phyloP scores from a whole-genome alignment of 2,797 vertebrate genomes.

The Protonibea diacanthus region DNA sequence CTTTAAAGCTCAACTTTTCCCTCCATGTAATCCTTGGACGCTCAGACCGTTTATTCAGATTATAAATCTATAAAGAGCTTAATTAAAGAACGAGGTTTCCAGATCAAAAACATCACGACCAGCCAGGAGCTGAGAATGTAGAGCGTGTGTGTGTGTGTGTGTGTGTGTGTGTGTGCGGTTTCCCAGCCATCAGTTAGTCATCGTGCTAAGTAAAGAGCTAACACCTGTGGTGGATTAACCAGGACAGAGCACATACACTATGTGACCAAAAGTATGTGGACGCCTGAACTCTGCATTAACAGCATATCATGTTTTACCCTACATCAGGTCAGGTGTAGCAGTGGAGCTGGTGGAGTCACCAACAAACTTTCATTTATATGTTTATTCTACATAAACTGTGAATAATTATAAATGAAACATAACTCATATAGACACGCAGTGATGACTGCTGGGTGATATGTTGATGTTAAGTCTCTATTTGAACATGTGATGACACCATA shows the following conservation, averaged over 20 bases:
- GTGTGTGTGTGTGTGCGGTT: constrained; percentile 1
- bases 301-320: no score
- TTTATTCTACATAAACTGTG: no score
- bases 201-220: constrained; percentile 51
- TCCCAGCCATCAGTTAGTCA: background rate
- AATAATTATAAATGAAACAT: no score
- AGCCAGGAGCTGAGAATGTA: background rate
- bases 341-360: no score
- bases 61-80: constrained; percentile 11
- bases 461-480: no score
- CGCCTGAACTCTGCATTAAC: background rate
- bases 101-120: constrained; percentile 8
- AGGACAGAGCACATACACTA: background rate
- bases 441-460: no score
- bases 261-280: constrained; percentile 11
- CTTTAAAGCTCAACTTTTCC: background rate
- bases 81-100: constrained; percentile 17
- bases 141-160: constrained; percentile 1
- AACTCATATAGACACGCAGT: no score
- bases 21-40: background rate
- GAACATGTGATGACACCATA: no score
- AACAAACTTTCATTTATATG: no score
- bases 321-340: no score
- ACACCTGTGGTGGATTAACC: constrained; percentile 48
- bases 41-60: constrained; percentile 4